These are phyloP conservation scores for Myiothlypis chrysogaster DNA, from an alignment of 2,797 vertebrate genomes.

Conservation along the genomic window DNA sequence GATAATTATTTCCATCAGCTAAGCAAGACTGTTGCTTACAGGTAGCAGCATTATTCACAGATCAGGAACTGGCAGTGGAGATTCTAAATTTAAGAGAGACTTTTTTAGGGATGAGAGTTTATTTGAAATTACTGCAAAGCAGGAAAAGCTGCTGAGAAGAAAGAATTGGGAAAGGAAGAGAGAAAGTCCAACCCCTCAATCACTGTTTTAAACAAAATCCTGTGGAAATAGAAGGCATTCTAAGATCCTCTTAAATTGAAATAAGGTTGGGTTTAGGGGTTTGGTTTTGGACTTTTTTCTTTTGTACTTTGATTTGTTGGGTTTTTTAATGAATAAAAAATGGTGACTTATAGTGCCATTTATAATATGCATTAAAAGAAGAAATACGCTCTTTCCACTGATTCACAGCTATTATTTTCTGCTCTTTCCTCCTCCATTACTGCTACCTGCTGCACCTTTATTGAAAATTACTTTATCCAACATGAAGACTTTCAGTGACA, in stretches of 20 bases:
- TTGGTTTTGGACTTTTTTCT: neutral
- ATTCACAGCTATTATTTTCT: neutral
- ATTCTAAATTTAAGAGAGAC: neutral
- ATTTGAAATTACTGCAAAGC: neutral
- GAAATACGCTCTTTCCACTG: neutral
- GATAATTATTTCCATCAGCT: neutral
- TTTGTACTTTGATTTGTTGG: neutral
- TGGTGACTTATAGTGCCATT: neutral
- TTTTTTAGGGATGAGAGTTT: neutral
- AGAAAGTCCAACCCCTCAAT: neutral
- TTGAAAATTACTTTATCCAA: neutral
- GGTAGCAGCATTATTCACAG: neutral
- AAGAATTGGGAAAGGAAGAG: neutral
- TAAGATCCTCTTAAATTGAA: neutral
- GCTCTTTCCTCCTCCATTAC: neutral
- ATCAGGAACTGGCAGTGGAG: neutral
- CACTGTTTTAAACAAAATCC: neutral
- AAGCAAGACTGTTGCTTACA: neutral
- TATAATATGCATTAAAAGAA: neutral
- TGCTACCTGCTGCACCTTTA: neutral
- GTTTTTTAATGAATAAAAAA: neutral
- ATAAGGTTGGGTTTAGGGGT: rapidly evolving
- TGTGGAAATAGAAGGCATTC: neutral
- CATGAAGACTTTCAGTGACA: neutral
- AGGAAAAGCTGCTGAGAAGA: neutral